Base-by-base conservation (phyloP, 2,113 vertebrate genomes). In the Vireo altiloquus region DNA sequence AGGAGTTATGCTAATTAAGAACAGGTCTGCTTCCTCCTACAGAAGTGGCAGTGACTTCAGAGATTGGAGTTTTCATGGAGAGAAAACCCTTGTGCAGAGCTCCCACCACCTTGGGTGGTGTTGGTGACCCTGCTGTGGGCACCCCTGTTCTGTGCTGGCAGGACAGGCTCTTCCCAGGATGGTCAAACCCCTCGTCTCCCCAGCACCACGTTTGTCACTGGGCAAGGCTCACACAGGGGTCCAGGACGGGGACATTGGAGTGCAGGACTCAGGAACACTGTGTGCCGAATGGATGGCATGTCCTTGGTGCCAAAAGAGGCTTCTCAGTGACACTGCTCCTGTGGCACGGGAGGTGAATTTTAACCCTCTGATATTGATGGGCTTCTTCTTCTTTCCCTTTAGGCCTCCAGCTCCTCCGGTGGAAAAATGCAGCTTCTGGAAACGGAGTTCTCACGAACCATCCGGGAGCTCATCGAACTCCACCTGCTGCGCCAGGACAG, bases 401-500 rank as follows among this genome's bases (percentile, higher is more conserved):
- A 98, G 98, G 97, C 98, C 44, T 92, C 97, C 35, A 98, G 98
- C 84, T 98, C 98, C 44, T 97, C 98, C 0, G 97, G 97, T 22
- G 98, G 98, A 22, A 98, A 97, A 95, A 99, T 99, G 98, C 99
- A 99, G 93, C 98, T 99, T 46, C 98, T 99, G 97, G 99, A 99
- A 93, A 99, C 99, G 0, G 98, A 99, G 70, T 99, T 99, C 97
- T 99, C 99, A 0, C 97, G 96, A 54, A 98, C 99, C 0, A 97
- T 99, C 83, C 96, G 76, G 0, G 99, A 99, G 65, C 98, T 99
- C 90, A 98, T 99, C 8, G 97, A 98, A 2, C 98, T 99, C 17
- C 99, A 99, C 79, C 98, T 99, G 71, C 98, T 99, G 64, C 98
- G 96, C 64, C 99, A 99, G 97, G 99, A 99, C 98, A 99, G 99